Percentiles rank a stretch among this genome's conserved stretches.
phyloP scores from a whole-genome alignment of 2,113 vertebrate genomes.

The Malurus elegans region DNA sequence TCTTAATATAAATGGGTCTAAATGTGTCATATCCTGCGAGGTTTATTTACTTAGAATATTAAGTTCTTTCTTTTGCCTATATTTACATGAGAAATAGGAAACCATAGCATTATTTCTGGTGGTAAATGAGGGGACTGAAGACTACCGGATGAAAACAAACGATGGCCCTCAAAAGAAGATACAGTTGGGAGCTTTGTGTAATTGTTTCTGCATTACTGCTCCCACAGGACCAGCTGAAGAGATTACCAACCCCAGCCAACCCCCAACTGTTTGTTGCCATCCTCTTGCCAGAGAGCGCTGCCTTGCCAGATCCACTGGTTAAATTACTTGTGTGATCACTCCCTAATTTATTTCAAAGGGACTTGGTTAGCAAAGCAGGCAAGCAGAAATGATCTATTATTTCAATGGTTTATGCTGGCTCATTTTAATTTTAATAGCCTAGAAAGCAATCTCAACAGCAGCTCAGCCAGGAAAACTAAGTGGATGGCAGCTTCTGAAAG shows the following conservation, averaged over 20 bases:
- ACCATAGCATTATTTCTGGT: neutral
- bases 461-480: slow-evolving; percentile 15
- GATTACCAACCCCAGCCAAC: slow-evolving; percentile 36
- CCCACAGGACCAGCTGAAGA: slow-evolving; percentile 51
- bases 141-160: slow-evolving; percentile 41
- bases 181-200: slow-evolving; percentile 44
- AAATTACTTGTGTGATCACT: slow-evolving; percentile 38
- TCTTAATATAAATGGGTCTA: neutral
- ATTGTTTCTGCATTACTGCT: slow-evolving; percentile 45
- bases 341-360: slow-evolving; percentile 46
- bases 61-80: neutral
- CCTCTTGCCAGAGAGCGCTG: slow-evolving; percentile 30
- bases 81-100: slow-evolving; percentile 33
- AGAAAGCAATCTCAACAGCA: slow-evolving; percentile 32
- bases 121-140: neutral
- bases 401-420: slow-evolving; percentile 27
- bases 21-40: neutral
- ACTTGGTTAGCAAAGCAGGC: slow-evolving; percentile 25
- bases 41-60: slow-evolving; percentile 2
- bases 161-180: slow-evolving; percentile 47
- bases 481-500: slow-evolving; percentile 11
- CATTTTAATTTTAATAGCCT: slow-evolving; percentile 56
- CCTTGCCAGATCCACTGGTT: slow-evolving; percentile 46
- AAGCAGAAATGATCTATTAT: slow-evolving; percentile 38
- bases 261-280: slow-evolving; percentile 50